Conservation (phyloP, 2,113 vertebrate species). For the Chascanopsetta lugubris region DNA sequence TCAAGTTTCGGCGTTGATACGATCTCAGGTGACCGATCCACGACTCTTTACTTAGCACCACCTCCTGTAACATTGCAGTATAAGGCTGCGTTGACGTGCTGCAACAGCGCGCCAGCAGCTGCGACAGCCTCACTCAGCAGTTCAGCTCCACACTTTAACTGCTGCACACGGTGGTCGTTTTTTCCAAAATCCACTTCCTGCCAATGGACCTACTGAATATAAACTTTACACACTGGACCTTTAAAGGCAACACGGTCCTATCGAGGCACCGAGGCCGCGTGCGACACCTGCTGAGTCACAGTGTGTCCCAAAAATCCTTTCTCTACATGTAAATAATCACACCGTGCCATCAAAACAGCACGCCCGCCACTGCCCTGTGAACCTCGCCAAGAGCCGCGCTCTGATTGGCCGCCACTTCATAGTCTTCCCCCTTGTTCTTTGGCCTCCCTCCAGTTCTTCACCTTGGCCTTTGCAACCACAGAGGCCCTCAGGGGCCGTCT, state of each 20-base stretch:
- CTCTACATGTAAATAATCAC: slow-evolving; percentile 46
- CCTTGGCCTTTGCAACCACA: slow-evolving; percentile 28
- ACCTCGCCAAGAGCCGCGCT: slow-evolving; percentile 14
- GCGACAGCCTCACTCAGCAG: too few relatives aligned
- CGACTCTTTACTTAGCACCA: too few relatives aligned
- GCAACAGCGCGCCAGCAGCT: too few relatives aligned
- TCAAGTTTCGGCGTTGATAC: not conserved
- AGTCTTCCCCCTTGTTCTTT: slow-evolving; percentile 41
- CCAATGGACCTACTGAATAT: too few relatives aligned
- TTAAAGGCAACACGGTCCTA: too few relatives aligned
- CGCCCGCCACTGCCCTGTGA: slow-evolving; percentile 9
- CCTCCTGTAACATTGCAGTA: too few relatives aligned
- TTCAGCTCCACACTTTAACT: too few relatives aligned
- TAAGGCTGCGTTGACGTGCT: too few relatives aligned
- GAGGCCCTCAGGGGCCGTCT: slow-evolving; percentile 27
- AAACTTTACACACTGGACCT: too few relatives aligned
- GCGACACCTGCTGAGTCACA: slow-evolving; percentile 59
- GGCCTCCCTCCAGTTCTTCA: slow-evolving; percentile 34
- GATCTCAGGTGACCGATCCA: not conserved
- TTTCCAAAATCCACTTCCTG: too few relatives aligned
- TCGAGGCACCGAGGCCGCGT: too few relatives aligned
- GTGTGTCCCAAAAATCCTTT: slow-evolving; percentile 38
- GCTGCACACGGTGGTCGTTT: too few relatives aligned
- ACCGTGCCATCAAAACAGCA: slow-evolving; percentile 55
- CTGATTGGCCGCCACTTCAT: slow-evolving; percentile 33